phyloP scores from a whole-genome alignment of 2,888 invertebrate species.

The Aphodius granarius region DNA sequence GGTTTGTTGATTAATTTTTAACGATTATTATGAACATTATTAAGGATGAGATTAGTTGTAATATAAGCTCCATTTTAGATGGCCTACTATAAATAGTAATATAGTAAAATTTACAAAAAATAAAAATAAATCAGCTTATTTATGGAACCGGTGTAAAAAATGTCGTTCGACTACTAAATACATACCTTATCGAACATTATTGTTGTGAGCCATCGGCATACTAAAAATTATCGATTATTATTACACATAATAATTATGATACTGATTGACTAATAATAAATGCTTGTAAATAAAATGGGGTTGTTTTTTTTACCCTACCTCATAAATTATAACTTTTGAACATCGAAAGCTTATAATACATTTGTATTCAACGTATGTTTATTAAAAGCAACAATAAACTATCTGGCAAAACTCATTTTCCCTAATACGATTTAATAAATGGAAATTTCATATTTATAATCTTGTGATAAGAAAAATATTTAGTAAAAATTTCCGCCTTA shows the following conservation, averaged over 20 bases:
- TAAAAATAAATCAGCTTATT: slow-evolving; percentile 27
- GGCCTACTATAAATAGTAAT: slow-evolving; percentile 21
- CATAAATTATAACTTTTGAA: neutral
- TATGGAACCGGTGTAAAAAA: slow-evolving; percentile 33
- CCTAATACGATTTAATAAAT: too few species aligned
- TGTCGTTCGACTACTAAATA: slow-evolving; percentile 13
- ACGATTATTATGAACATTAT: neutral
- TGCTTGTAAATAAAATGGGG: slow-evolving; percentile 51
- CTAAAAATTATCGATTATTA: slow-evolving; percentile 43
- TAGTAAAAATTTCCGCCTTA: too few species aligned
- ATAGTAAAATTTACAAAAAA: slow-evolving; percentile 20
- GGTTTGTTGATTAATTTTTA: slow-evolving; percentile 29
- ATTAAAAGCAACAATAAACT: too few species aligned
- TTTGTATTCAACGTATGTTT: too few species aligned
- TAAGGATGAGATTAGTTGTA: slow-evolving; percentile 21
- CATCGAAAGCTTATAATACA: neutral
- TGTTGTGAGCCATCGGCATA: slow-evolving; percentile 53
- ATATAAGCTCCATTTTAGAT: slow-evolving; percentile 25
- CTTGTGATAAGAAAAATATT: too few species aligned
- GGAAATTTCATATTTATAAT: too few species aligned
- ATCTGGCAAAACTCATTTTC: too few species aligned
- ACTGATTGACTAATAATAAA: slow-evolving; percentile 48
- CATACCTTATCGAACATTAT: slow-evolving; percentile 40
- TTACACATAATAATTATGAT: slow-evolving; percentile 30
- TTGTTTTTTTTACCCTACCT: slow-evolving; percentile 18